phyloP scores from a whole-genome alignment of 2,797 vertebrate species.

The Sebastes itinus region DNA sequence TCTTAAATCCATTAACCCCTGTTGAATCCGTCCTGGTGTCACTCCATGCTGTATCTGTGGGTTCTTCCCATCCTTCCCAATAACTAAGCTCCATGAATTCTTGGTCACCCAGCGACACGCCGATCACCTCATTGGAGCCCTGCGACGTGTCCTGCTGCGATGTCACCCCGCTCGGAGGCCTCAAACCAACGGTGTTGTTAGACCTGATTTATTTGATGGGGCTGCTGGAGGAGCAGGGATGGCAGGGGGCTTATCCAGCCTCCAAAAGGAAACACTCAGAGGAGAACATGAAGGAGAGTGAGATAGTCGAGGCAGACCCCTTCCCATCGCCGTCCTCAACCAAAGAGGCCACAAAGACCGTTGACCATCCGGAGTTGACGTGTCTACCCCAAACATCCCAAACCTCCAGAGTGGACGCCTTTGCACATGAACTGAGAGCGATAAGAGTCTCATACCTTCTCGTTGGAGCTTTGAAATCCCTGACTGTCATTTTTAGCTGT shows the following conservation, averaged over 20 bases:
- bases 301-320: slow-evolving; percentile 52
- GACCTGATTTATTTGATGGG: slow-evolving; percentile 85
- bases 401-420: slow-evolving; percentile 65
- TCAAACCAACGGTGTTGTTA: slow-evolving; percentile 81
- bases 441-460: slow-evolving; percentile 84
- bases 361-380: slow-evolving; percentile 58
- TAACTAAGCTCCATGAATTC: slow-evolving; percentile 89
- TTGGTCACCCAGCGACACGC: slow-evolving; percentile 89
- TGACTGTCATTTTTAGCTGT: slow-evolving; percentile 82
- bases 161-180: slow-evolving; percentile 76
- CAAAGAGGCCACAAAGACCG: slow-evolving; percentile 41
- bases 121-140: slow-evolving; percentile 83
- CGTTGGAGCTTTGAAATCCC: slow-evolving; percentile 83
- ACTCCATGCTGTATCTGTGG: slow-evolving; percentile 74
- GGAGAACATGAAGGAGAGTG: slow-evolving; percentile 62
- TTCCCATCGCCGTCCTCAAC: slow-evolving; percentile 35
- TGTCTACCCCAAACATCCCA: slow-evolving; percentile 42
- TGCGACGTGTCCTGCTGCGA: slow-evolving; percentile 79
- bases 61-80: slow-evolving; percentile 70
- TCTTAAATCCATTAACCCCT: slow-evolving; percentile 69
- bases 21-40: slow-evolving; percentile 70
- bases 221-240: slow-evolving; percentile 82
- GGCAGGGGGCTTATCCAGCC: slow-evolving; percentile 32
- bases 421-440: slow-evolving; percentile 80
- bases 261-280: slow-evolving; percentile 57